A percentile compares a stretch with the other conserved stretches of the same genome.
Conservation (phyloP, 2,113 vertebrate genomes). For the Protobothrops flavoviridis region DNA sequence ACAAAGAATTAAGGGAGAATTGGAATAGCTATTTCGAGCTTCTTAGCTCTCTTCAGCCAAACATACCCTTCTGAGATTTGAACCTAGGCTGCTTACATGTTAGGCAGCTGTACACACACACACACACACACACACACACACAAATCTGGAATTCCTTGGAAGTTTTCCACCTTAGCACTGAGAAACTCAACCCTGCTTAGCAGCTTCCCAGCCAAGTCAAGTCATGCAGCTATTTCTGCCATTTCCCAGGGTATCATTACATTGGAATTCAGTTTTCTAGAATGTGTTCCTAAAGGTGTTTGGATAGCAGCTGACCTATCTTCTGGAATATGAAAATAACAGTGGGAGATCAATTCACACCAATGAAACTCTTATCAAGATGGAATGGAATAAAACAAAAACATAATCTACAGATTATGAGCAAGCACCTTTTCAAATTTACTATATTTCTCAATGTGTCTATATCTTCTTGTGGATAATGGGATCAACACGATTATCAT, state of each 20-base stretch:
- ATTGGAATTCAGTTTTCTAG: neutral
- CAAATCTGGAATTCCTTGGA: neutral
- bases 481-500: conserved; percentile 48
- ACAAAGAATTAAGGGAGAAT: too few relatives aligned
- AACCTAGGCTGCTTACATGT: too few relatives aligned
- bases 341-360: neutral
- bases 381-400: neutral
- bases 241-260: neutral
- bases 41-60: too few relatives aligned
- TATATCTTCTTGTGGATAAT: conserved; percentile 51
- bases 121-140: too few relatives aligned
- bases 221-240: neutral
- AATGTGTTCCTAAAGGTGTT: neutral
- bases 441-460: conserved; percentile 54
- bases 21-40: too few relatives aligned
- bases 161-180: neutral
- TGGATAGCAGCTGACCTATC: neutral
- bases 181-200: neutral
- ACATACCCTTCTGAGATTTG: too few relatives aligned
- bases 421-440: conserved; percentile 46
- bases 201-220: neutral
- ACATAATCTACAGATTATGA: conserved; percentile 32
- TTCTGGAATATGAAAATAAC: neutral
- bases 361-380: neutral
- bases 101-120: too few relatives aligned